phyloP scores from a whole-genome alignment of 2,888 invertebrate species.

The Parnassius apollo region DNA sequence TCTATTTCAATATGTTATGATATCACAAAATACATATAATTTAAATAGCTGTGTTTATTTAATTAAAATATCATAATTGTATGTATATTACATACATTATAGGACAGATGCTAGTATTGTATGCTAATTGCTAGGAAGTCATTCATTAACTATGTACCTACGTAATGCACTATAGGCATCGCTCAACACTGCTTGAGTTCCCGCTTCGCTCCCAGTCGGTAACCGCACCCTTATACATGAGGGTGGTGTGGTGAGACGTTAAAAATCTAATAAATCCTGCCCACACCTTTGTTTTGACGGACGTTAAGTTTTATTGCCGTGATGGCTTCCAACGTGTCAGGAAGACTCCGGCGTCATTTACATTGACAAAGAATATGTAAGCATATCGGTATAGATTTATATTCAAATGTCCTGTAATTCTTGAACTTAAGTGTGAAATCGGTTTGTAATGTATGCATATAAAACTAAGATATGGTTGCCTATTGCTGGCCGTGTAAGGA shows the following conservation, averaged over 20 bases:
- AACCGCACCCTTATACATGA: conserved; percentile 4
- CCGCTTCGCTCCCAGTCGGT: neutral
- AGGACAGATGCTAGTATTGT: conserved; percentile 3
- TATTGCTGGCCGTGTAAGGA: too few species aligned
- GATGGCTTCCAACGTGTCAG: neutral
- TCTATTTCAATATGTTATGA: too few species aligned
- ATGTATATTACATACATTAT: neutral
- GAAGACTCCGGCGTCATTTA: neutral
- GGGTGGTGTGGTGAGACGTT: neutral
- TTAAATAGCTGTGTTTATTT: too few species aligned
- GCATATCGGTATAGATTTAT: too few species aligned
- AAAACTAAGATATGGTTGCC: too few species aligned
- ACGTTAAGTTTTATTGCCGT: neutral
- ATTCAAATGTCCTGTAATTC: too few species aligned
- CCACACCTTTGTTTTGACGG: conserved; percentile 20
- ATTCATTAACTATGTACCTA: conserved; percentile 10
- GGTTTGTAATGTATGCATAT: too few species aligned
- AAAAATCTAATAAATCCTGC: conserved; percentile 11
- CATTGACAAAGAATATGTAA: too few species aligned
- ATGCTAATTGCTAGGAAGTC: conserved; percentile 13
- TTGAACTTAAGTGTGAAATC: too few species aligned
- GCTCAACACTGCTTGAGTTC: neutral
- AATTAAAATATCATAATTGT: too few species aligned
- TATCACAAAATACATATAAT: too few species aligned
- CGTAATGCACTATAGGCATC: conserved; percentile 7